phyloP scores from a whole-genome alignment of 23 tunicate species.

The Oikopleura albicans region DNA sequence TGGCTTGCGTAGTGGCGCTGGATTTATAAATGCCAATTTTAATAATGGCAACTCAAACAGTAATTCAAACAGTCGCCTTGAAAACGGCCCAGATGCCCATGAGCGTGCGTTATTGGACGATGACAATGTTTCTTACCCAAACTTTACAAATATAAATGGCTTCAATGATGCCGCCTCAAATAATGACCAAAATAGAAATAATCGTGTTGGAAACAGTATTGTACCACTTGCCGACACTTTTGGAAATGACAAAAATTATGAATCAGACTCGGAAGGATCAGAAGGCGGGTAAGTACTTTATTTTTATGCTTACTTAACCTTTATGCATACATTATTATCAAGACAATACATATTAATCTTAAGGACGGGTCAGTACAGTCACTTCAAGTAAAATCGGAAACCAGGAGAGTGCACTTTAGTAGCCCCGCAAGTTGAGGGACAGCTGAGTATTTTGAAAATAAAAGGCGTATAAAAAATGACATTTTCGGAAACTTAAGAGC shows the following conservation, averaged over 20 bases:
- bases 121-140: background rate
- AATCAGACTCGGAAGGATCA: background rate
- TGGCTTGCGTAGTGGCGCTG: background rate
- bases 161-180: background rate
- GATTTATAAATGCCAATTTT: background rate
- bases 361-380: too few relatives aligned
- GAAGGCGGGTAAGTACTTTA: background rate
- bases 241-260: background rate
- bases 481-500: too few relatives aligned
- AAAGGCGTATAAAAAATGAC: too few relatives aligned
- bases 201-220: background rate
- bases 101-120: constrained; percentile 5
- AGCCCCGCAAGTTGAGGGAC: too few relatives aligned
- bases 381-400: too few relatives aligned
- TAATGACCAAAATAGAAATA: background rate
- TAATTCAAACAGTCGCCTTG: background rate
- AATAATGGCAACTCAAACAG: background rate
- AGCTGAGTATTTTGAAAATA: too few relatives aligned
- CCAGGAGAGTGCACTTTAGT: too few relatives aligned
- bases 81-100: background rate
- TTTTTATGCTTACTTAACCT: too few relatives aligned
- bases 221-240: background rate
- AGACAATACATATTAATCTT: too few relatives aligned
- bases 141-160: background rate
- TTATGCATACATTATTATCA: too few relatives aligned